Conservation (phyloP, 30 jellyfish, hydroid and myxozoan species). For the Cassiopea xamachana region DNA sequence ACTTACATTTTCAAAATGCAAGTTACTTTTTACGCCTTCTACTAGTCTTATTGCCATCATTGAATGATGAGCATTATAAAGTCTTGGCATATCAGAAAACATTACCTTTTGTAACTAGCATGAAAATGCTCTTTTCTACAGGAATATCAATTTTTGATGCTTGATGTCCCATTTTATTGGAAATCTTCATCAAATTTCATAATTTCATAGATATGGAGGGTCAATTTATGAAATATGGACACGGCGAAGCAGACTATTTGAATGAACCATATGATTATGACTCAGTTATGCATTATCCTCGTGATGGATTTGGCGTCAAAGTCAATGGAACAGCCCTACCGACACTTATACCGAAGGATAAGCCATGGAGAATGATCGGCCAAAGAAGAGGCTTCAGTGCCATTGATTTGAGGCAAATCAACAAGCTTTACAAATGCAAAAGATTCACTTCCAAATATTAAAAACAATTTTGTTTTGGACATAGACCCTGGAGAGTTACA, state of each 20-base stretch:
- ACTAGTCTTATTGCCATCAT: no score
- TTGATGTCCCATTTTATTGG: no score
- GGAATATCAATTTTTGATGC: no score
- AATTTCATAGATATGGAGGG: conserved; percentile 12
- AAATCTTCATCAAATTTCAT: neutral
- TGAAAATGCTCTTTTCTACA: no score
- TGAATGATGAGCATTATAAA: no score
- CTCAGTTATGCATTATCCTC: conserved; percentile 68
- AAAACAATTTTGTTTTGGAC: neutral
- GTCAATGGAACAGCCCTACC: conserved; percentile 10
- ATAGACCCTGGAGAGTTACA: no score
- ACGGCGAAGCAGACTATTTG: conserved; percentile 56
- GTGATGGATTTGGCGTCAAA: conserved; percentile 43
- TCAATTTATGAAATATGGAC: conserved; percentile 59
- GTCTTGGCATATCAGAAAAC: no score
- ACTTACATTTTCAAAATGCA: no score
- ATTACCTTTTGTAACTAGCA: no score
- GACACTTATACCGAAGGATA: conserved; percentile 43
- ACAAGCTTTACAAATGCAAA: conserved; percentile 45
- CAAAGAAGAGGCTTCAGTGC: conserved; percentile 52
- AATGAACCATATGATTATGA: conserved; percentile 71
- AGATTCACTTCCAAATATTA: conserved; percentile 13
- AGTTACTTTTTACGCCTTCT: no score
- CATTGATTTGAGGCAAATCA: conserved; percentile 61
- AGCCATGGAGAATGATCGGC: conserved; percentile 60